Base-by-base conservation (phyloP, 1,140 invertebrate genomes). In the Leptestheria dahalacensis region DNA sequence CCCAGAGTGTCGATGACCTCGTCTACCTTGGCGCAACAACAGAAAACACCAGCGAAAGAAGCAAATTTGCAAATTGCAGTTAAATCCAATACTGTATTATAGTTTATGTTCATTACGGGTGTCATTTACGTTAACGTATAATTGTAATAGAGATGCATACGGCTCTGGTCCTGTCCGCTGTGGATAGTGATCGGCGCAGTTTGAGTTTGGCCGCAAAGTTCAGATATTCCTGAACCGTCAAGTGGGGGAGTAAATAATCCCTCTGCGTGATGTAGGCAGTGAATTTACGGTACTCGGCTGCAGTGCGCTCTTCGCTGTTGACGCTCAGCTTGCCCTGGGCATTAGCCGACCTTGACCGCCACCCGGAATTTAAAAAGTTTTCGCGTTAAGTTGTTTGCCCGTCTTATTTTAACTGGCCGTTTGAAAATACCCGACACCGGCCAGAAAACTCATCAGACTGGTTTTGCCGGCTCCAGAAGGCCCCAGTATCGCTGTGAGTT, bases 261-360 rank as follows among this genome's bases (percentile, higher is more conserved):
- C 95, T 89, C 71, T 97, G 93, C 90, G 95, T 95, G 63, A 95
- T 95, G 72, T 96, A 96, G 68, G 88, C 92, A 0, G 90, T 91
- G 71, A 92, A 83, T 71, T 94, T 94, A 10, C 90, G 79, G 72
- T 94, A 95, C 60, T 82, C 77, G 20, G 90, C 74, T 41, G 91
- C 73, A 73, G 91, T 89, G 18, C 91, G 76, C 61, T 88, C 85
- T 66, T 86, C 85, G 18, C 87, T 87, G 67, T 94, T 93, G 64
- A 78, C 53, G 1, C 1, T 12, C 12, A 55, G 3, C 20, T 33
- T 23, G 25, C 53, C 53, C 20, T 55, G 2, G 21, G 25, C 20
- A 10, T 28, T 33, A 29, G 12, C 33, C 33, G 26, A 28, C 53
- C 53, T 55, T 41, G 33, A 41, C 33, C 33, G 33, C 33, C 33